Percentiles rank a stretch among this genome's conserved stretches.
Evolutionary conservation across 2,888 invertebrate genomes (phyloP).

Genomic region (Theristus sp.): DNA sequence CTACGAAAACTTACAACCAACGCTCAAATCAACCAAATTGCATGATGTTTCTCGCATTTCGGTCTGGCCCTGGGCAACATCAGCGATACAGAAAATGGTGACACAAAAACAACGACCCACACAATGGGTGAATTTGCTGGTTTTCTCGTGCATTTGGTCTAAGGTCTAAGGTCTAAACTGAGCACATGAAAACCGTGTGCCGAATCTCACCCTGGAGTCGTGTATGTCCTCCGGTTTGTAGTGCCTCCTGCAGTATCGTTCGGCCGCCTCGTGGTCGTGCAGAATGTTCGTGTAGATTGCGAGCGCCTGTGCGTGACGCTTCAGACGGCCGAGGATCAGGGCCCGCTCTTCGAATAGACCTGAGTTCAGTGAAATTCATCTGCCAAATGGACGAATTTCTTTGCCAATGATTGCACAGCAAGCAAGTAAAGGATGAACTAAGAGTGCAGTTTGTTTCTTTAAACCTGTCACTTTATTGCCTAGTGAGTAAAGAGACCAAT

Average conservation of each 20-base stretch:
- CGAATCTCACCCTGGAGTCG: conserved; percentile 7
- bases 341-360: conserved; percentile 76
- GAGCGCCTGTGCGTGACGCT: conserved; percentile 74
- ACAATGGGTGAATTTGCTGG: neutral
- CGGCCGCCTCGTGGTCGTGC: conserved; percentile 59
- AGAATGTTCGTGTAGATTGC: conserved; percentile 75
- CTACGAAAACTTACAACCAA: too few species aligned
- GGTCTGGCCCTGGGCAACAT: too few species aligned
- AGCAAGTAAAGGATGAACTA: neutral
- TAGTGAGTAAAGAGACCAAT: conserved; percentile 1
- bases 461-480: too few species aligned
- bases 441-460: too few species aligned
- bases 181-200: neutral
- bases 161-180: neutral
- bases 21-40: too few species aligned
- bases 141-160: too few species aligned
- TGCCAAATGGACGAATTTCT: neutral
- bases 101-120: too few species aligned
- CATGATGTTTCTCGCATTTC: too few species aligned
- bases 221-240: conserved; percentile 16
- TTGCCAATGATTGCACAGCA: too few species aligned
- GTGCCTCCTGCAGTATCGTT: conserved; percentile 48
- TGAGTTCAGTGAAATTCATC: too few species aligned
- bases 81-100: too few species aligned
- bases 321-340: conserved; percentile 71